phyloP scores from a whole-genome alignment of 2,797 vertebrate species.

The Nothura maculosa region DNA sequence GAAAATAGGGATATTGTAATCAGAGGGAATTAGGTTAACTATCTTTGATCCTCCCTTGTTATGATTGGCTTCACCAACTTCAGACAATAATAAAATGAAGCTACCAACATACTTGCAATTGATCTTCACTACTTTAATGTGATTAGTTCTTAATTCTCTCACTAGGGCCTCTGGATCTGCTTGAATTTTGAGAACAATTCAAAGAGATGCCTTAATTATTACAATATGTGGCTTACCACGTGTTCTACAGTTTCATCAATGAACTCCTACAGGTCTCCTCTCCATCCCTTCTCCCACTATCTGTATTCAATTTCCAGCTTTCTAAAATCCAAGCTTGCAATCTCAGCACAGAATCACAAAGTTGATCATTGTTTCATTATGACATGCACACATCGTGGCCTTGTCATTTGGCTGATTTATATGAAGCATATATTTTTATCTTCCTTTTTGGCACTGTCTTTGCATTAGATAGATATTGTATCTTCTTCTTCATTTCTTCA shows the following conservation, averaged over 20 bases:
- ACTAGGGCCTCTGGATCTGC: conserved; percentile 54
- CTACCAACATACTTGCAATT: conserved; percentile 48
- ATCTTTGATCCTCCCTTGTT: conserved; percentile 44
- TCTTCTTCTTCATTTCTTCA: neutral
- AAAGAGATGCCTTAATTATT: conserved; percentile 76
- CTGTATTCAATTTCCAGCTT: conserved; percentile 59
- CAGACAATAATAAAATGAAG: conserved; percentile 54
- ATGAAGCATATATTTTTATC: neutral
- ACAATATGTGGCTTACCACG: conserved; percentile 49
- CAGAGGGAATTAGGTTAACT: conserved; percentile 14
- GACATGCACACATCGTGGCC: neutral
- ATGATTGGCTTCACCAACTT: conserved; percentile 26
- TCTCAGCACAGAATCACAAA: conserved; percentile 34
- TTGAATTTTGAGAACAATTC: conserved; percentile 73
- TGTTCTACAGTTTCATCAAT: conserved; percentile 37
- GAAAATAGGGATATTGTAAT: conserved; percentile 15
- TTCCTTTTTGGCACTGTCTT: neutral
- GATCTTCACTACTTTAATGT: conserved; percentile 68
- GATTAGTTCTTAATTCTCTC: conserved; percentile 73
- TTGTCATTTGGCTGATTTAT: neutral
- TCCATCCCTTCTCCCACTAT: neutral
- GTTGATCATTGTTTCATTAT: neutral
- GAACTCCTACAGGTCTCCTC: conserved; percentile 36
- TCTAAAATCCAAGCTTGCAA: conserved; percentile 5
- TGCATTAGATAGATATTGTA: neutral